Percentiles rank a stretch among this genome's conserved stretches.
These are phyloP conservation scores for Parapsyche elsis DNA, from an alignment of 1,140 invertebrate genomes.

Conservation along the genomic window DNA sequence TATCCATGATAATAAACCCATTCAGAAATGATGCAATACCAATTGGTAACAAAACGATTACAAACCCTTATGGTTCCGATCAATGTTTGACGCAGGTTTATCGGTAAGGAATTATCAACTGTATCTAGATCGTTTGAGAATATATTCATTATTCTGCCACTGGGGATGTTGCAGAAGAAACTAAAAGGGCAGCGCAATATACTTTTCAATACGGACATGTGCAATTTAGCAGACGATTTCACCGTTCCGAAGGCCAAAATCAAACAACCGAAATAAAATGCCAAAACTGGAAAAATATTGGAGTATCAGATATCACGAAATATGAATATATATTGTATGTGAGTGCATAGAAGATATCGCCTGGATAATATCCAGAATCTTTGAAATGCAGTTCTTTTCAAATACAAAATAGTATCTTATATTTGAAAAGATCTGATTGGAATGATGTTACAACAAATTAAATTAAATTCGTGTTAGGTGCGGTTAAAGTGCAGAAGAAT, in stretches of 20 bases:
- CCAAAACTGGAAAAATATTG: slow-evolving; percentile 66
- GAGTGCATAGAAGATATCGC: background rate
- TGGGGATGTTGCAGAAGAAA: slow-evolving; percentile 83
- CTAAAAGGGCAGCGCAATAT: slow-evolving; percentile 74
- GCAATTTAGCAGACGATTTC: slow-evolving; percentile 71
- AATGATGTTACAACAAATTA: too few species aligned
- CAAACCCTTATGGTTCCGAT: slow-evolving; percentile 61
- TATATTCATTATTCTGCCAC: slow-evolving; percentile 78
- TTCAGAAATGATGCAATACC: too few species aligned
- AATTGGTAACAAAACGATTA: slow-evolving; percentile 39
- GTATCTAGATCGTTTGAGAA: slow-evolving; percentile 79
- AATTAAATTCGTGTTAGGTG: too few species aligned
- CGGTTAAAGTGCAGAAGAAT: too few species aligned
- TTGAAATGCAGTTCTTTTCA: too few species aligned
- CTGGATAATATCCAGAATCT: too few species aligned
- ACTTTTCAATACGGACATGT: slow-evolving; percentile 70
- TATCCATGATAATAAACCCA: too few species aligned
- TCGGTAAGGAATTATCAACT: slow-evolving; percentile 69
- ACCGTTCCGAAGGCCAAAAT: slow-evolving; percentile 71
- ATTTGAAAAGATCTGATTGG: too few species aligned
- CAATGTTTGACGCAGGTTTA: slow-evolving; percentile 62
- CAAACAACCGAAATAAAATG: slow-evolving; percentile 67
- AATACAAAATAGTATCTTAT: too few species aligned
- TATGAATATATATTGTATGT: background rate
- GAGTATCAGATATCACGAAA: background rate